Evolutionary conservation across 2,797 vertebrate species (phyloP).

Genomic region (Mareca strepera): DNA sequence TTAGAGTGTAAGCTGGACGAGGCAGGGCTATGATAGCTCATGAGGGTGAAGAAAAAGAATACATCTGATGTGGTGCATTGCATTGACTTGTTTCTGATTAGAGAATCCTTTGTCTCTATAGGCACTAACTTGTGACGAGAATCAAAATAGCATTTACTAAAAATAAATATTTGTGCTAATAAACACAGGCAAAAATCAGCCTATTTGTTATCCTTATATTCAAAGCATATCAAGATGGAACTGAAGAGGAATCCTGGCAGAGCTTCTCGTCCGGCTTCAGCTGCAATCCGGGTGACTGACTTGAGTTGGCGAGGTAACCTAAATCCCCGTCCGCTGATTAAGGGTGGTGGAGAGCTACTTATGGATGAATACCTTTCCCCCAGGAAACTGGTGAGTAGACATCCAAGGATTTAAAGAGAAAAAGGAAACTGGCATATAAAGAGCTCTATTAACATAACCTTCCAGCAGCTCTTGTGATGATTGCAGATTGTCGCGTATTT

Average conservation of each 20-base stretch:
- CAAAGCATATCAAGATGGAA: slow-evolving; percentile 52
- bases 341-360: slow-evolving; percentile 68
- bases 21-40: neutral
- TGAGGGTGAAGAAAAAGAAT: neutral
- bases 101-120: neutral
- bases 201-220: slow-evolving; percentile 12
- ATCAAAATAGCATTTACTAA: slow-evolving; percentile 8
- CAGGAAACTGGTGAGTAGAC: slow-evolving; percentile 83
- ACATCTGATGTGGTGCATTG: rapidly evolving
- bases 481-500: neutral
- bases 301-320: slow-evolving; percentile 77
- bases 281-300: slow-evolving; percentile 82
- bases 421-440: neutral
- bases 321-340: slow-evolving; percentile 81
- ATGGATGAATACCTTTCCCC: slow-evolving; percentile 83
- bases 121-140: neutral
- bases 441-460: neutral
- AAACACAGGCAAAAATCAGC: neutral
- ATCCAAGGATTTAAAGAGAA: slow-evolving; percentile 17
- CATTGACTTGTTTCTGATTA: neutral
- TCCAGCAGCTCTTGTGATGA: neutral
- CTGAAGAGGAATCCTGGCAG: slow-evolving; percentile 36
- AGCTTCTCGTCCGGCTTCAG: slow-evolving; percentile 64
- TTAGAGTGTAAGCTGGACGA: neutral
- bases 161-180: neutral